Base-by-base conservation (phyloP, 1,140 invertebrate species). In the Brachystomella parvula region DNA sequence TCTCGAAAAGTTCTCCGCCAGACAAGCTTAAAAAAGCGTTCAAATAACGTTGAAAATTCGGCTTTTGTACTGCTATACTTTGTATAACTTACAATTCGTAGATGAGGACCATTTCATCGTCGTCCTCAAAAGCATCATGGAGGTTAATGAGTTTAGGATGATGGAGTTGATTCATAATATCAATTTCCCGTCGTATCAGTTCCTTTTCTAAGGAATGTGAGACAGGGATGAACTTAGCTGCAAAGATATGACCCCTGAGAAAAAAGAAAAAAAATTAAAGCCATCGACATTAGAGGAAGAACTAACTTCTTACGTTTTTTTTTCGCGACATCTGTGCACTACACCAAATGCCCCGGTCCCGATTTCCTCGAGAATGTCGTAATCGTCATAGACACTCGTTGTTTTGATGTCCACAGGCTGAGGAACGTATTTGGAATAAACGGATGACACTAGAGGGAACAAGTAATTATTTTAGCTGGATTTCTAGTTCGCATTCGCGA, bases 1-100 rank as follows among this genome's bases (percentile, higher is more conserved):
- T 86, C 79, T 99, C 96, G 79, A 99, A 98, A 15, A 99, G 80
- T 81, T 99, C 96, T 61, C 96, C 96, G 68, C 97, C 96, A 66
- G 96, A 96, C 74, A 99, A 82, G 83, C 92, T 95, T 76, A 47
- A 76, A 75, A 74, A 74, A 70, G 65, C 3, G 9, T 15, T 60
- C 9, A 9, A 17, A 60, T 26, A 60, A 15, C 3, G 3, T 30
- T 60, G 24, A 29, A 3, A 60, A 60, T n/a, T 12, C 30, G n/a
- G n/a, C n/a, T n/a, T n/a, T n/a, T n/a, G n/a, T n/a, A n/a, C n/a
- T n/a, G n/a, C n/a, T n/a, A n/a, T n/a, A n/a, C n/a, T n/a, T n/a
- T n/a, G n/a, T n/a, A n/a, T n/a, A n/a, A 85, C 90, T 88, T 83
- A 95, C 92, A 99, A 98, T 83, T 99, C 96, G 73, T 97, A 93